A percentile compares a stretch with the other conserved stretches of the same genome.
phyloP scores from a whole-genome alignment of 2,888 invertebrate genomes.

The Adelognathus sp. region DNA sequence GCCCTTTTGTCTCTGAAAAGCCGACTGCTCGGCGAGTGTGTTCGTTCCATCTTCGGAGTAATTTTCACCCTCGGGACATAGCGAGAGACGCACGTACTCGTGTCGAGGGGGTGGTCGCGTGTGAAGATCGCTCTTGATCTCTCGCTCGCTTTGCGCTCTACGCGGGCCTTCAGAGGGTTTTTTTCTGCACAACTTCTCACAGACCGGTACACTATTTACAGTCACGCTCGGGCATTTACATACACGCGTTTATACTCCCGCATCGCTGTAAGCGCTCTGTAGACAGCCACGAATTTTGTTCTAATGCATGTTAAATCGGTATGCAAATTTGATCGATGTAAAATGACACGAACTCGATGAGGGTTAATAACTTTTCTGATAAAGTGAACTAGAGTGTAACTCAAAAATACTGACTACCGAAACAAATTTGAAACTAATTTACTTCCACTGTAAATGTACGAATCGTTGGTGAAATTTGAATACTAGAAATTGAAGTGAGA shows the following conservation, averaged over 20 bases:
- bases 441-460: too few relatives aligned
- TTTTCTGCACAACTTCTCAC: neutral
- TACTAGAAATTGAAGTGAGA: too few relatives aligned
- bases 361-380: too few relatives aligned
- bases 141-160: neutral
- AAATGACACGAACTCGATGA: too few relatives aligned
- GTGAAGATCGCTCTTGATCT: slow-evolving; percentile 17
- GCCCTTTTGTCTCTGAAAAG: neutral
- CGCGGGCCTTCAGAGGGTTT: neutral
- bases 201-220: slow-evolving; percentile 10
- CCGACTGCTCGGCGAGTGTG: too few relatives aligned
- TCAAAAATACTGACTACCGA: too few relatives aligned
- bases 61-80: neutral
- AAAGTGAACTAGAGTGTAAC: too few relatives aligned
- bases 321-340: too few relatives aligned
- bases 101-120: neutral
- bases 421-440: too few relatives aligned
- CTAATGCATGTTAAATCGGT: slow-evolving; percentile 2
- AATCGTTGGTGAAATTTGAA: too few relatives aligned
- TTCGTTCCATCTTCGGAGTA: neutral
- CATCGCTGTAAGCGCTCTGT: neutral
- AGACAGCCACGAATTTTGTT: neutral
- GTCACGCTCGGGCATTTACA: slow-evolving; percentile 37
- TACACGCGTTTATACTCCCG: neutral
- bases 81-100: neutral